Evolutionary conservation across 2,888 invertebrate genomes (phyloP).

Genomic region (Alcis repandata): DNA sequence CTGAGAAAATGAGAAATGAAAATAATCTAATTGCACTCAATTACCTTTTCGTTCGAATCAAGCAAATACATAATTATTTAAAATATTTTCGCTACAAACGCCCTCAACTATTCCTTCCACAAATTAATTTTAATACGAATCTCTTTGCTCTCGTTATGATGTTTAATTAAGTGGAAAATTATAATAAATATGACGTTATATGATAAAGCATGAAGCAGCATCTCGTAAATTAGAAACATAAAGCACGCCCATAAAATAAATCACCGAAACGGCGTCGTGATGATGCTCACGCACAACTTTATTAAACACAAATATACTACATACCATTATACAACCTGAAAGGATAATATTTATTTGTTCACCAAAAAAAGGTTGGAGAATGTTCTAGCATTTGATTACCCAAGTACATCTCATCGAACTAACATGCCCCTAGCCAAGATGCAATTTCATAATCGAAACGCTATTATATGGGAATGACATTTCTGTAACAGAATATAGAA

Average conservation of each 20-base stretch:
- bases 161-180: slow-evolving; percentile 1
- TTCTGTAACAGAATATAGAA: too few species aligned
- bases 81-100: not conserved
- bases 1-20: too few species aligned
- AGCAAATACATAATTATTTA: not conserved
- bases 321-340: slow-evolving; percentile 13
- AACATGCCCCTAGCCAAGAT: too few species aligned
- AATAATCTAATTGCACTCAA: too few species aligned
- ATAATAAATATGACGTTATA: not conserved
- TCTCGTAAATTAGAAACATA: slow-evolving; percentile 4
- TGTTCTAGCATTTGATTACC: too few species aligned
- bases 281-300: slow-evolving; percentile 44
- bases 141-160: not conserved
- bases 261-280: slow-evolving; percentile 31
- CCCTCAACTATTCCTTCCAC: not conserved
- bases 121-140: not conserved
- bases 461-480: too few species aligned
- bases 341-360: not conserved
- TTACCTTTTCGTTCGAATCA: too few species aligned
- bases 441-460: too few species aligned
- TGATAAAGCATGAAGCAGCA: not conserved
- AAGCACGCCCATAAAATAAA: slow-evolving; percentile 33
- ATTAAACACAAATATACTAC: slow-evolving; percentile 44
- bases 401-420: too few species aligned
- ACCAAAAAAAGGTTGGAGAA: not conserved